Base-by-base conservation (phyloP, 2,888 invertebrate species). In the Dorcus parallelipipedus region DNA sequence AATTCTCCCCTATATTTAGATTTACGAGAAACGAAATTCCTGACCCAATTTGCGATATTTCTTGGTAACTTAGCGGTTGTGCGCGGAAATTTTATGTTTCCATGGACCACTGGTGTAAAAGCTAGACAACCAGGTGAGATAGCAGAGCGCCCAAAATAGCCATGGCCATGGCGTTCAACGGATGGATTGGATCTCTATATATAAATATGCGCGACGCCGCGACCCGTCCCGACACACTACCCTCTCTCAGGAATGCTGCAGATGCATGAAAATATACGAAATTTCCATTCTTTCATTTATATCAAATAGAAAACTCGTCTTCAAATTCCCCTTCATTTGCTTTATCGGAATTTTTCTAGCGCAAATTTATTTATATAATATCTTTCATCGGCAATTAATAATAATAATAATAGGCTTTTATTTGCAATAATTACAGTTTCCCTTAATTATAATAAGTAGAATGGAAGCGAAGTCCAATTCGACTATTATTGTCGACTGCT, bases 111-210 rank as follows among this genome's bases (percentile, higher is more conserved):
- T 50, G 20, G 50, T 50, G 38, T 50, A 50, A 6, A 33, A 50
- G 40, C 40, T 49, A 10, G 49, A 54, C 60, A 59, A 58, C 56
- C 64, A 64, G 64, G 61, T 64, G 61, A 61, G 60, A 61, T 61
- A 48, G 55, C 60, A 50, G 45, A 56, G 56, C 45, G 53, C 62
- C 54, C 38, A 62, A 64, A 64, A 64, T 64, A 64, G 58, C 43
- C 23, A 38, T 45, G 33, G 45, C 51, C 51, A 52, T 56, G 51
- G 56, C 56, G 51, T 38, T 39, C 51, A 39, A 51, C 51, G 51
- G 40, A 51, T 51, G 56, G 56, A 50, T 49, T 50, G 51, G 42
- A 33, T 45, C 38, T 56, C 52, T 56, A 56, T 52, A 56, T 56
- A 56, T 52, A 56, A 47, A 56, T 52, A 45, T 45, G 26, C 41